Percentiles rank a stretch among this genome's conserved stretches.
phyloP scores from a whole-genome alignment of 92 coral and sea anemone species.

The Paramuricea clavata region DNA sequence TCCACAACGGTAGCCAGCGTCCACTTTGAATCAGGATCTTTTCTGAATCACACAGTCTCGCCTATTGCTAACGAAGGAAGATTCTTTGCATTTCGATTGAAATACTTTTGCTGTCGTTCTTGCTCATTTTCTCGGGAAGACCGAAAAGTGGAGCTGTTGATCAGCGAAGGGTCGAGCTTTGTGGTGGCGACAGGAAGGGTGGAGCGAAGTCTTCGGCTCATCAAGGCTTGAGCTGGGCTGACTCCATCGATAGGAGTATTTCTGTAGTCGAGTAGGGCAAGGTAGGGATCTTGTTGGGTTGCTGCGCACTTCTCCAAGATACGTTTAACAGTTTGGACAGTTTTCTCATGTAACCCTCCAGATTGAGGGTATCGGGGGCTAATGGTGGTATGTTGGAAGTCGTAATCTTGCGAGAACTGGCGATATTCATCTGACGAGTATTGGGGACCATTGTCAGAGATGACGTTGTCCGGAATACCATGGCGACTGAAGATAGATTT shows the following conservation, averaged over 20 bases:
- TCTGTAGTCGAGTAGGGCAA: constrained; percentile 49
- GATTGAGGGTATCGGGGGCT: constrained; percentile 80
- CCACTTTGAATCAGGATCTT: constrained; percentile 11
- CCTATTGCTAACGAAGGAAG: constrained; percentile 10
- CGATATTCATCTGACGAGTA: constrained; percentile 56
- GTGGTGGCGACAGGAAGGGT: constrained; percentile 6
- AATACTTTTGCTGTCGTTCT: constrained; percentile 7
- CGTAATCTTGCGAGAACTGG: constrained; percentile 60
- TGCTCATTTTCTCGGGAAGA: neutral
- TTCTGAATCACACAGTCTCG: constrained; percentile 5
- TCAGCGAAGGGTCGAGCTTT: neutral
- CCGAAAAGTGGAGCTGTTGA: neutral
- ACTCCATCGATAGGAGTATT: constrained; percentile 12
- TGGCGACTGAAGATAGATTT: constrained; percentile 66
- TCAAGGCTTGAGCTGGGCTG: constrained; percentile 19
- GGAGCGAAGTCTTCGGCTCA: constrained; percentile 4
- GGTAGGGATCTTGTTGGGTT: constrained; percentile 48
- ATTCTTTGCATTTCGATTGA: constrained; percentile 11
- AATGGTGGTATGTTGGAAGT: constrained; percentile 63
- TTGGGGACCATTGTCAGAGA: constrained; percentile 70
- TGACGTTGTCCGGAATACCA: constrained; percentile 63
- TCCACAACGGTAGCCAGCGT: constrained; percentile 4
- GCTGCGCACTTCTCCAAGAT: constrained; percentile 52
- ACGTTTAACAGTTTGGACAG: constrained; percentile 63
- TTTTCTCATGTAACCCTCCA: constrained; percentile 69